Conservation (phyloP, 1,140 invertebrate species). For the Drosophila navojoa region DNA sequence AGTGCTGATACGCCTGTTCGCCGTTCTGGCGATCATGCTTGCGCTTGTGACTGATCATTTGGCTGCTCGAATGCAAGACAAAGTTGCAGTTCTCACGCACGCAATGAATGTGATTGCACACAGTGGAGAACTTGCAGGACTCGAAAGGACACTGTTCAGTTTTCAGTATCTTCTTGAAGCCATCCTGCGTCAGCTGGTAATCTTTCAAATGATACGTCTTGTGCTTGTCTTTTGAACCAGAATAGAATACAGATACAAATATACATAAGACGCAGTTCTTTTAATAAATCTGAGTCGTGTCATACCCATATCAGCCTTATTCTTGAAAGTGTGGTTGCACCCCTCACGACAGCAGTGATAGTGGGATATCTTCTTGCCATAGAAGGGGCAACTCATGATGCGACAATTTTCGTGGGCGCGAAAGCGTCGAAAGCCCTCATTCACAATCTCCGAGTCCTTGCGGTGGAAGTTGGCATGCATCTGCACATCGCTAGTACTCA, state of each 20-base stretch:
- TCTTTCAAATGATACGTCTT: conserved; percentile 99
- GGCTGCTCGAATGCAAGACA: conserved; percentile 97
- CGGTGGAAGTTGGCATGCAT: conserved; percentile 99
- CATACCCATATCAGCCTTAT: conserved; percentile 99
- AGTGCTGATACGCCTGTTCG: conserved; percentile 92
- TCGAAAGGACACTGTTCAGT: conserved; percentile 96
- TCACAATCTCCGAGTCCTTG: conserved; percentile 98
- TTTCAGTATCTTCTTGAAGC: conserved; percentile 99
- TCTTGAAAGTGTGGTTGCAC: conserved; percentile 98
- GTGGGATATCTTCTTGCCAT: conserved; percentile 97
- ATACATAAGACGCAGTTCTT: too few relatives aligned
- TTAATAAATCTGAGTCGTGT: not conserved
- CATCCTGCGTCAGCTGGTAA: conserved; percentile 96
- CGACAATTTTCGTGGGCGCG: conserved; percentile 82
- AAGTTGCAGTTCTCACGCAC: conserved; percentile 97
- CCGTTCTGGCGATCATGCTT: conserved; percentile 97
- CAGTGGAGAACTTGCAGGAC: conserved; percentile 94
- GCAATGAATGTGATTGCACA: conserved; percentile 99
- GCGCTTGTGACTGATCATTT: conserved; percentile 98
- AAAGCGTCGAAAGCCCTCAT: conserved; percentile 89
- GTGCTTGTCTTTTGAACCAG: conserved; percentile 95
- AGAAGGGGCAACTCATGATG: conserved; percentile 92
- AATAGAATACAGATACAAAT: not conserved
- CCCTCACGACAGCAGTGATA: conserved; percentile 96
- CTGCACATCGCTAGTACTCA: conserved; percentile 99